Evolutionary conservation across 2,888 invertebrate genomes (phyloP).

Genomic region (Cetonia aurata): DNA sequence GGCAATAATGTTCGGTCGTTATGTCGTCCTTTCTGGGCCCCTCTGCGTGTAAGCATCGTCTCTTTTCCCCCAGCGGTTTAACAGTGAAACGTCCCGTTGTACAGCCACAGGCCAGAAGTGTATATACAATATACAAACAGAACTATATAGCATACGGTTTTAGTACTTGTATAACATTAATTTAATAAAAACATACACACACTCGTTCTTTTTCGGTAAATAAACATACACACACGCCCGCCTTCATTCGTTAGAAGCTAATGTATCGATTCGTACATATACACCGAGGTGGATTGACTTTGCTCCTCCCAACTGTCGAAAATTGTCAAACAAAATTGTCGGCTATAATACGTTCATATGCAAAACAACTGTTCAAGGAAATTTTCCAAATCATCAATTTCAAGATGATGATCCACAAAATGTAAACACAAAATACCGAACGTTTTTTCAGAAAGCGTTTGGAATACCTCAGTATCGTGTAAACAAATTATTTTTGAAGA

Average conservation of each 20-base stretch:
- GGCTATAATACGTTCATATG: too few relatives aligned
- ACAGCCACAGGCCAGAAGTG: constrained; percentile 39
- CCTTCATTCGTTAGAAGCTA: constrained; percentile 32
- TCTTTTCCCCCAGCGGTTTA: constrained; percentile 30
- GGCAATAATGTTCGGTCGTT: constrained; percentile 59
- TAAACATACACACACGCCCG: constrained; percentile 28
- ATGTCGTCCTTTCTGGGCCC: constrained; percentile 50
- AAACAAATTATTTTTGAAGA: too few relatives aligned
- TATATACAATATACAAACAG: constrained; percentile 42
- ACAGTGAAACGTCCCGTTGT: constrained; percentile 36
- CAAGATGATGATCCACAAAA: too few relatives aligned
- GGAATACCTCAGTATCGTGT: too few relatives aligned
- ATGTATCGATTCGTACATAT: constrained; percentile 24
- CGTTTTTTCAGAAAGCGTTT: too few relatives aligned
- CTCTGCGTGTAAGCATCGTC: constrained; percentile 36
- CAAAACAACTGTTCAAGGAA: too few relatives aligned
- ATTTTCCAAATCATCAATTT: too few relatives aligned
- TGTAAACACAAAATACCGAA: too few relatives aligned
- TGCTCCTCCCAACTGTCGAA: constrained; percentile 2
- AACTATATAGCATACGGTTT: constrained; percentile 41
- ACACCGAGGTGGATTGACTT: background rate
- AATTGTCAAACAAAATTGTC: background rate
- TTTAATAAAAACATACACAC: constrained; percentile 41
- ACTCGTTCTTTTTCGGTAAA: constrained; percentile 32
- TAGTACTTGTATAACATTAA: constrained; percentile 45